Evolutionary conservation across 2,888 invertebrate species (phyloP), one percentile per base, ranked within the genome.

Genomic region (Lepidocyrtoides sp.): DNA sequence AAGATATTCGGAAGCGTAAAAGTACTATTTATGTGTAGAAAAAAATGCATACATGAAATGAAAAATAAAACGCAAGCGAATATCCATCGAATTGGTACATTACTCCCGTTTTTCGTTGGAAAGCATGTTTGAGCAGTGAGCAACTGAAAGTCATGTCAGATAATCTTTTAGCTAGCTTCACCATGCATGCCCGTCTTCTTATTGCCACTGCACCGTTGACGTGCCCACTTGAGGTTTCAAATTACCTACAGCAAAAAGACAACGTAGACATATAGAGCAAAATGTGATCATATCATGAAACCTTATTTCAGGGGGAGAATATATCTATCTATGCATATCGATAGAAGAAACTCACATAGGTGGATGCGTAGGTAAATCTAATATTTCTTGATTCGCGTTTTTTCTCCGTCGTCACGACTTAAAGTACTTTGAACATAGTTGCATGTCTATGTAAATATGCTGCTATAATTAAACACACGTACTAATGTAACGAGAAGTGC

Each of bases 201-300:
- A n/a, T n/a, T 57, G 12, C 20, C 12, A 23, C 23, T 26, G 23
- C 48, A 10, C 57, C 12, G 36, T 72, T 41, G 20, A 12, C 20
- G 32, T 72, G 20, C 72, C 72, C 41, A 72, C 41, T 72, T 23
- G 72, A 72, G 12, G 72, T 36, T 72, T 72, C 72, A 72, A 72
- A 72, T 72, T 72, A 72, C 72, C 41, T 72, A 72, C 72, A 36
- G 10, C 36, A 7, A n/a, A n/a, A n/a, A 72, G 17, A 66, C 1
- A 29, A 29, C 1, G 72, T 20, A 41, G 72, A 36, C 20, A 41
- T 14, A 10, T 66, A 14, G 3, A 66, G 2, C 1, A 14, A 20
- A 41, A 41, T 20, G 20, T 41, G 36, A 72, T 72, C 32, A 72
- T 41, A 29, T 29, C 29, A 63, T n/a, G n/a, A n/a, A n/a, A n/a